A percentile compares a stretch with the other conserved stretches of the same genome.
phyloP scores from a whole-genome alignment of 1,140 invertebrate genomes.

The Anastatus disparis region DNA sequence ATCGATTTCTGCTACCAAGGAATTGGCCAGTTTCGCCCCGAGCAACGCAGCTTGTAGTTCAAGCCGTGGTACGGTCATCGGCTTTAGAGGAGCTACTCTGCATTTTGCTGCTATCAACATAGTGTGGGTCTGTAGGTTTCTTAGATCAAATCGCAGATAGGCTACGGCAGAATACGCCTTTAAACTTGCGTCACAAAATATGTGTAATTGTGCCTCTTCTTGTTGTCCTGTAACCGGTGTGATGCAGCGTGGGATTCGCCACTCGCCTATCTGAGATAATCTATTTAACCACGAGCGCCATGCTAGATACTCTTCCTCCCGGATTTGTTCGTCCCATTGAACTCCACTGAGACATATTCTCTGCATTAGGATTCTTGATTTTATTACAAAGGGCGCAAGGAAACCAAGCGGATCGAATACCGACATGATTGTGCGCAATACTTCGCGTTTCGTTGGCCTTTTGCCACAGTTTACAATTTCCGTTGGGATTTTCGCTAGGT shows the following conservation, averaged over 20 bases:
- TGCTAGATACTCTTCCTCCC: neutral
- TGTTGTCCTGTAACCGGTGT: too few relatives aligned
- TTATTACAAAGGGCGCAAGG: constrained; percentile 52
- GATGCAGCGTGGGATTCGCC: too few relatives aligned
- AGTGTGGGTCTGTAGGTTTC: neutral
- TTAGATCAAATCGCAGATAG: neutral
- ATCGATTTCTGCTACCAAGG: too few relatives aligned
- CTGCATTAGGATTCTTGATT: constrained; percentile 57
- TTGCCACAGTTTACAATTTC: too few relatives aligned
- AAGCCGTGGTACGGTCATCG: neutral
- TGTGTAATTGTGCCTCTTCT: neutral
- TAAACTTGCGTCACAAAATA: neutral
- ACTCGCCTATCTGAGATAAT: too few relatives aligned
- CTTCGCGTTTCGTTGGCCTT: constrained; percentile 44
- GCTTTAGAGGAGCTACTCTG: neutral
- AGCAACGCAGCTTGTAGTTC: neutral
- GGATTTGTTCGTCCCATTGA: constrained; percentile 20
- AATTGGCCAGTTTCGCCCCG: too few relatives aligned
- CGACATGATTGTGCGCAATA: constrained; percentile 45
- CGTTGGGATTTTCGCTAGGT: too few relatives aligned
- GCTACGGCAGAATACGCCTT: neutral
- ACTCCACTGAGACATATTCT: constrained; percentile 45
- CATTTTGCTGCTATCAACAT: neutral
- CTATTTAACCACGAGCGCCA: neutral
- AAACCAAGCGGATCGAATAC: constrained; percentile 59